Percentiles rank a stretch among this genome's conserved stretches.
Conservation (phyloP, 2,888 invertebrate species). For the Perizoma affinitatum region DNA sequence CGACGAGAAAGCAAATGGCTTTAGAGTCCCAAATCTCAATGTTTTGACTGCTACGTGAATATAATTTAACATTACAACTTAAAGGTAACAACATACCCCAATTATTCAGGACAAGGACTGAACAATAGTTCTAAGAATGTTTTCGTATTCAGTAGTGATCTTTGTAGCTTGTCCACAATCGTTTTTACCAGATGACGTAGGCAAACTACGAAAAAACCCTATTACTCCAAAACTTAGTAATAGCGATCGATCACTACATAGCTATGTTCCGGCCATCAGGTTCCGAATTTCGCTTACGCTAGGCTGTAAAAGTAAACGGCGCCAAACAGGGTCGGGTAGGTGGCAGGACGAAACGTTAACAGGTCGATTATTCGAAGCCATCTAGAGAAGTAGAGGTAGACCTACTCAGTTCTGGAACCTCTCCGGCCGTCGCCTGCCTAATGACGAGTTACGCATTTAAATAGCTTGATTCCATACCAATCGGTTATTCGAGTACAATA, state of each 20-base stretch:
- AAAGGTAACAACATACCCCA: slow-evolving; percentile 17
- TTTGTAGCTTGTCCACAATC: slow-evolving; percentile 8
- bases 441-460: slow-evolving; percentile 81
- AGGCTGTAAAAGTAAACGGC: slow-evolving; percentile 68
- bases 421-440: slow-evolving; percentile 62
- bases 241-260: slow-evolving; percentile 35
- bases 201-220: slow-evolving; percentile 23
- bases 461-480: slow-evolving; percentile 70
- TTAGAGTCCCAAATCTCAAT: slow-evolving; percentile 51
- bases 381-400: slow-evolving; percentile 52
- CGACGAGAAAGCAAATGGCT: slow-evolving; percentile 47
- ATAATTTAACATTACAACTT: slow-evolving; percentile 39
- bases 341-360: slow-evolving; percentile 67
- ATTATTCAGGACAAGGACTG: slow-evolving; percentile 11
- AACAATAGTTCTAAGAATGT: slow-evolving; percentile 1
- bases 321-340: slow-evolving; percentile 54
- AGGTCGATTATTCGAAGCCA: slow-evolving; percentile 77
- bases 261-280: slow-evolving; percentile 41
- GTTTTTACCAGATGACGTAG: slow-evolving; percentile 8
- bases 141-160: slow-evolving; percentile 11
- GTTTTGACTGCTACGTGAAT: slow-evolving; percentile 46
- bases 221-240: slow-evolving; percentile 29
- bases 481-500: slow-evolving; percentile 62
- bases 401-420: slow-evolving; percentile 48
- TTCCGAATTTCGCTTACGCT: slow-evolving; percentile 50